A percentile compares a stretch with the other conserved stretches of the same genome.
phyloP scores from a whole-genome alignment of 2,113 vertebrate genomes.

The Oreocharis arfaki region DNA sequence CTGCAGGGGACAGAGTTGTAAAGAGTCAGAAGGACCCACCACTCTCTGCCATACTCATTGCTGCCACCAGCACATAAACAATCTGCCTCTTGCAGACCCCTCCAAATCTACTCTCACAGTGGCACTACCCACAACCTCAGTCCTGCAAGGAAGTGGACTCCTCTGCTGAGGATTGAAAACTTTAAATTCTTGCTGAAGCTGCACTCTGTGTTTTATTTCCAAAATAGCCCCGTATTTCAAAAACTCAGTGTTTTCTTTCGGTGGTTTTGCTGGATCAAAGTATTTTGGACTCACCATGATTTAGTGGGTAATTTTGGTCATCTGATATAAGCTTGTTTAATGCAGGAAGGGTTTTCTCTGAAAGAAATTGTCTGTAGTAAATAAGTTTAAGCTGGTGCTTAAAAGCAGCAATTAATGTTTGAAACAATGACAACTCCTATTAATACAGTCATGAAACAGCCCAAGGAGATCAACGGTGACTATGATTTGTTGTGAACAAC shows the following conservation, averaged over 20 bases:
- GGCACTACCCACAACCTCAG: background rate
- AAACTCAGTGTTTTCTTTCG: background rate
- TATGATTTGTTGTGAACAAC: background rate
- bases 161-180: fast-evolving
- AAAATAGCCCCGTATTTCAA: background rate
- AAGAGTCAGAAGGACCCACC: background rate
- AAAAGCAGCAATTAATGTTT: background rate
- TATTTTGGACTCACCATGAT: background rate
- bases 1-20: background rate
- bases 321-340: background rate
- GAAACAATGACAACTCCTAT: background rate
- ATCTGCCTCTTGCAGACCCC: background rate
- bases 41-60: background rate
- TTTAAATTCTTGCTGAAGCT: background rate
- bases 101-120: fast-evolving
- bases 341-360: background rate
- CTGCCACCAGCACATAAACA: background rate
- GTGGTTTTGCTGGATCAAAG: background rate
- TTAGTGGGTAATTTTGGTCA: background rate
- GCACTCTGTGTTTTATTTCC: background rate
- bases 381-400: background rate
- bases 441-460: background rate
- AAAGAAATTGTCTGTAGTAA: background rate
- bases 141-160: background rate
- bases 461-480: fast-evolving